A percentile compares a stretch with the other conserved stretches of the same genome.
Evolutionary conservation across 2,797 vertebrate species (phyloP).

Genomic region (Apodemus agrarius): DNA sequence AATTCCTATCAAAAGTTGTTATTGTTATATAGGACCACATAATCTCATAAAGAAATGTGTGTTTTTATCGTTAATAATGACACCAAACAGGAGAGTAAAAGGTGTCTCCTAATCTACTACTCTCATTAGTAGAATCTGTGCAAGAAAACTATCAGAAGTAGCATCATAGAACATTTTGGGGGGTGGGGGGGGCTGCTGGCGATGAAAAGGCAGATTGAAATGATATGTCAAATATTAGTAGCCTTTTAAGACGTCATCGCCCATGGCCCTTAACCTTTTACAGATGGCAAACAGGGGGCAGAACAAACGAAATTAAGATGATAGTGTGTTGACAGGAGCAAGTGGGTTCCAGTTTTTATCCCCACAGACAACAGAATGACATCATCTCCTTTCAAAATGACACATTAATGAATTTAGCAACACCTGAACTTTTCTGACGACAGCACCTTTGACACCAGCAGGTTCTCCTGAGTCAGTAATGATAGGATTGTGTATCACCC

Average conservation of each 20-base stretch:
- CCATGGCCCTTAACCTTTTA: conserved; percentile 90
- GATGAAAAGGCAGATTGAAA: conserved; percentile 86
- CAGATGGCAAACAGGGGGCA: conserved; percentile 91
- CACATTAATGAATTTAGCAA: conserved; percentile 98
- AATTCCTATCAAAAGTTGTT: neutral
- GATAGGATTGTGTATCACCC: conserved; percentile 92
- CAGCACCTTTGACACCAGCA: conserved; percentile 92
- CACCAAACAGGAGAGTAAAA: neutral
- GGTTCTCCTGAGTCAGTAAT: conserved; percentile 93
- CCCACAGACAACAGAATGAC: conserved; percentile 93
- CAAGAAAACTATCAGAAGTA: conserved; percentile 68
- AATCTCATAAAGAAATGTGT: neutral
- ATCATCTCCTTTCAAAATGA: conserved; percentile 92
- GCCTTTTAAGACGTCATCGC: conserved; percentile 83
- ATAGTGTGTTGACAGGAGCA: conserved; percentile 95
- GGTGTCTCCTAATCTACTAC: neutral
- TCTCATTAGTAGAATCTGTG: conserved; percentile 74
- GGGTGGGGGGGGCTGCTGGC: neutral
- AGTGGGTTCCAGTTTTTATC: conserved; percentile 91
- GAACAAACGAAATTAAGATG: conserved; percentile 94
- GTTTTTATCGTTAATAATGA: neutral
- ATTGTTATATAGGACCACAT: neutral
- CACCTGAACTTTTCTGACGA: conserved; percentile 95
- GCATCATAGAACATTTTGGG: neutral
- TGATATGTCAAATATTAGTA: conserved; percentile 90